phyloP scores from a whole-genome alignment of 2,113 vertebrate genomes.

The Pagrus major region DNA sequence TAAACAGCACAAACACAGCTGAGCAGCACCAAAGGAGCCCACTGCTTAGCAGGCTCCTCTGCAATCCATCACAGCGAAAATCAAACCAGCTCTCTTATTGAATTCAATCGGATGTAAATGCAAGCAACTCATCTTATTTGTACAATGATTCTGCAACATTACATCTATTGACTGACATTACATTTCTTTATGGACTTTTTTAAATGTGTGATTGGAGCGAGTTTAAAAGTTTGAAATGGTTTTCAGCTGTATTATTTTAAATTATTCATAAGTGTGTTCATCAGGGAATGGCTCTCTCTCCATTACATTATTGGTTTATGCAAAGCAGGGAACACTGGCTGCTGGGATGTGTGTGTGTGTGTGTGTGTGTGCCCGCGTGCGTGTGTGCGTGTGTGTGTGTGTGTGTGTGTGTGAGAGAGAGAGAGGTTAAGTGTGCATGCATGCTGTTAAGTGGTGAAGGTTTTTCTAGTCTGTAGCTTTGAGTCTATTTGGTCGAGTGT shows the following conservation, averaged over 20 bases:
- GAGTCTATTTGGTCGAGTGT: slow-evolving; percentile 10
- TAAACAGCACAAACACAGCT: slow-evolving; percentile 14
- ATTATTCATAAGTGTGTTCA: slow-evolving; percentile 75
- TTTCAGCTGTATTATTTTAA: slow-evolving; percentile 64
- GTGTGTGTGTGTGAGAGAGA: slow-evolving; percentile 2
- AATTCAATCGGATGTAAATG: slow-evolving; percentile 70
- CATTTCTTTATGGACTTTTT: slow-evolving; percentile 70
- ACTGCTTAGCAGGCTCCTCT: background rate
- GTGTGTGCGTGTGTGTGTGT: slow-evolving; percentile 1
- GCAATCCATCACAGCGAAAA: slow-evolving; percentile 61
- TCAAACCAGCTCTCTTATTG: slow-evolving; percentile 61
- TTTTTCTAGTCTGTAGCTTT: slow-evolving; percentile 28
- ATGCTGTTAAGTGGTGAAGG: slow-evolving; percentile 18
- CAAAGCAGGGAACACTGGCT: slow-evolving; percentile 66
- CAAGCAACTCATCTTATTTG: slow-evolving; percentile 70
- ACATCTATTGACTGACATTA: slow-evolving; percentile 70
- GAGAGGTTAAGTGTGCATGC: background rate
- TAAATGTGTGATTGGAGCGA: slow-evolving; percentile 59
- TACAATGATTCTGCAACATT: slow-evolving; percentile 71
- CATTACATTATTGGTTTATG: slow-evolving; percentile 80
- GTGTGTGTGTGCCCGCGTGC: slow-evolving; percentile 12
- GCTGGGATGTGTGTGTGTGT: slow-evolving; percentile 33
- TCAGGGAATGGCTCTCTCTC: slow-evolving; percentile 72
- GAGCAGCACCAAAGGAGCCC: slow-evolving; percentile 17
- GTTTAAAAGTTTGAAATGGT: slow-evolving; percentile 73